Percentiles rank a stretch among this genome's conserved stretches.
Evolutionary conservation across 1,140 invertebrate genomes (phyloP).

Genomic region (Aphelinus certus): DNA sequence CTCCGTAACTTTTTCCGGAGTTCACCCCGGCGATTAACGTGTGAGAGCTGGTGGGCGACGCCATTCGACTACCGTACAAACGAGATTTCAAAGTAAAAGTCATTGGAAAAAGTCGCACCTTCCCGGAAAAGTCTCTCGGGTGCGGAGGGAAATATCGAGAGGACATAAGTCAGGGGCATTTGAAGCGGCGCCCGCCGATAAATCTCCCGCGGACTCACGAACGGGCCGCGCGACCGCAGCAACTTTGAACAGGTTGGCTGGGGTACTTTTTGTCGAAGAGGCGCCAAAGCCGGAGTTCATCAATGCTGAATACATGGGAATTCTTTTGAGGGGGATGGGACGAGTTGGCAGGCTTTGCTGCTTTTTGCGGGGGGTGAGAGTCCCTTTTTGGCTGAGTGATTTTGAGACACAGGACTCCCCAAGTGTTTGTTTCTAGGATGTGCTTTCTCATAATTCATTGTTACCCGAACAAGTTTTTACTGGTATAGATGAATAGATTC

Average conservation of each 20-base stretch:
- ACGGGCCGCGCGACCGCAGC: conserved; percentile 16
- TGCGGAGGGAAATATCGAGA: conserved; percentile 1
- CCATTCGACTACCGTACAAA: neutral
- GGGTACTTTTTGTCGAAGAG: conserved; percentile 4
- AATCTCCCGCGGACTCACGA: conserved; percentile 25
- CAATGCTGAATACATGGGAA: conserved; percentile 33
- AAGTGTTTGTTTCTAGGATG: no score
- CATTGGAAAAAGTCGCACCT: neutral
- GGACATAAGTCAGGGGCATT: conserved; percentile 31
- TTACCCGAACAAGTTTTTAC: no score
- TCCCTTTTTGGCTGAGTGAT: neutral
- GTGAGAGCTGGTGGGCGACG: no score
- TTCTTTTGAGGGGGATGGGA: conserved; percentile 1
- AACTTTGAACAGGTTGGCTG: neutral
- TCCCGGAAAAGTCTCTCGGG: no score
- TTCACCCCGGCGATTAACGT: conserved; percentile 7
- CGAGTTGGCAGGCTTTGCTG: neutral
- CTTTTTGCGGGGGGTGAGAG: neutral
- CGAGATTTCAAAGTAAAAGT: conserved; percentile 9
- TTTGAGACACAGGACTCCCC: neutral
- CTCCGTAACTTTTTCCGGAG: conserved; percentile 13
- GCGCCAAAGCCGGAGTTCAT: conserved; percentile 22
- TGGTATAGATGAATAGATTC: no score
- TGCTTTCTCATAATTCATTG: no score
- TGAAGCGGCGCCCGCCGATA: conserved; percentile 23